A percentile compares a stretch with the other conserved stretches of the same genome.
These are phyloP conservation scores for Axea sp. DNA, from an alignment of 2,888 invertebrate genomes.

Conservation along the genomic window DNA sequence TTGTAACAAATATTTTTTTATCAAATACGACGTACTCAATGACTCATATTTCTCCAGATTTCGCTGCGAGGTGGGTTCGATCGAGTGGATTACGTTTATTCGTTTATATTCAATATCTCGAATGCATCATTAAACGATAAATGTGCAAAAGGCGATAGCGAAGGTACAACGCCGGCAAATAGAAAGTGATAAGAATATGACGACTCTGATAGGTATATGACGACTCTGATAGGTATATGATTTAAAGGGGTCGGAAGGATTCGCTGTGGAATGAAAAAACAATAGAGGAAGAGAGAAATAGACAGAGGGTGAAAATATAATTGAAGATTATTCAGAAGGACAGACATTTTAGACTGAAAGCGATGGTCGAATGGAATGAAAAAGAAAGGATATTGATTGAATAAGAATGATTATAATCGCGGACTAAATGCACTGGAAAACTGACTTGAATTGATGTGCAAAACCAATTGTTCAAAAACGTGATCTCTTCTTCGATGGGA, in stretches of 20 bases:
- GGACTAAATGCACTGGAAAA: too few species aligned
- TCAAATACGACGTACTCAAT: conserved; percentile 30
- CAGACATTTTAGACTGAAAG: conserved; percentile 11
- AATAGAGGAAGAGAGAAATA: conserved; percentile 13
- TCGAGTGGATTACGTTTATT: conserved; percentile 19
- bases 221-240: conserved; percentile 41
- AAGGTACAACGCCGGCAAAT: conserved; percentile 14
- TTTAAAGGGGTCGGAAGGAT: conserved; percentile 37
- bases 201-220: conserved; percentile 34
- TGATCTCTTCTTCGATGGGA: too few species aligned
- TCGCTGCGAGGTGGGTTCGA: too few species aligned
- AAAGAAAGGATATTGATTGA: conserved; percentile 10
- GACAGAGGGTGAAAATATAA: conserved; percentile 34
- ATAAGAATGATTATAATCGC: neutral
- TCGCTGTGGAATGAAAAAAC: conserved; percentile 34
- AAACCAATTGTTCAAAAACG: too few species aligned
- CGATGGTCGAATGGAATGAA: too few species aligned
- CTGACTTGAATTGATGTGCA: too few species aligned
- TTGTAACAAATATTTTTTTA: conserved; percentile 48
- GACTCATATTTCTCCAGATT: conserved; percentile 24
- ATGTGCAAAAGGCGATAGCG: neutral
- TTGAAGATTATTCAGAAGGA: conserved; percentile 49
- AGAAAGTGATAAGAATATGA: conserved; percentile 41
- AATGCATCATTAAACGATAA: conserved; percentile 45
- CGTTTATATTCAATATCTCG: conserved; percentile 34